A percentile compares a stretch with the other conserved stretches of the same genome.
Conservation (phyloP, 1,140 invertebrate species). For the Nasonia longicornis region DNA sequence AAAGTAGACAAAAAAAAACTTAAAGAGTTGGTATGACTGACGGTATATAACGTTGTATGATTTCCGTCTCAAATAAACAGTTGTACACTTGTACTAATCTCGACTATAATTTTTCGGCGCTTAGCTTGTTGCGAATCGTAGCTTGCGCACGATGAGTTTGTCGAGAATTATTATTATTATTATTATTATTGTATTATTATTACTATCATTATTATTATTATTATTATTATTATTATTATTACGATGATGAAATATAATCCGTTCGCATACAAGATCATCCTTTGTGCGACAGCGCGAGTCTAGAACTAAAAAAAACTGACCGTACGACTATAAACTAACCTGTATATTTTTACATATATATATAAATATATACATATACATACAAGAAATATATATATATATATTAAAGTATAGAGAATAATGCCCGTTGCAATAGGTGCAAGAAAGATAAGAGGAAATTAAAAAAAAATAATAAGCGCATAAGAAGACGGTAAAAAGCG, state of each 20-base stretch:
- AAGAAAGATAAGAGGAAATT: conserved; percentile 35
- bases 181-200: conserved; percentile 31
- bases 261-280: conserved; percentile 30
- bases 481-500: conserved; percentile 47
- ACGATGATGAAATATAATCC: conserved; percentile 17
- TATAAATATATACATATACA: conserved; percentile 38
- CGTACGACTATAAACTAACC: conserved; percentile 64
- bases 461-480: conserved; percentile 3
- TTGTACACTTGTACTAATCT: conserved; percentile 14
- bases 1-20: conserved; percentile 18
- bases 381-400: conserved; percentile 32
- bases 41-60: conserved; percentile 12
- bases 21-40: conserved; percentile 36
- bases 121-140: conserved; percentile 17
- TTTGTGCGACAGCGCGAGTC: conserved; percentile 49
- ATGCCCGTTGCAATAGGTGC: conserved; percentile 45
- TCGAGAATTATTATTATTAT: conserved; percentile 29
- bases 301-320: conserved; percentile 57
- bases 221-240: conserved; percentile 25
- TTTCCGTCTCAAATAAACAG: conserved; percentile 6
- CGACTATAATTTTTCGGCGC: conserved; percentile 25
- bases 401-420: conserved; percentile 33
- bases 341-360: conserved; percentile 68
- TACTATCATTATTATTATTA: conserved; percentile 31
- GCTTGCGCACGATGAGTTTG: conserved; percentile 22